Conservation (phyloP, 2,888 invertebrate species). For the Latrodectus hesperus region DNA sequence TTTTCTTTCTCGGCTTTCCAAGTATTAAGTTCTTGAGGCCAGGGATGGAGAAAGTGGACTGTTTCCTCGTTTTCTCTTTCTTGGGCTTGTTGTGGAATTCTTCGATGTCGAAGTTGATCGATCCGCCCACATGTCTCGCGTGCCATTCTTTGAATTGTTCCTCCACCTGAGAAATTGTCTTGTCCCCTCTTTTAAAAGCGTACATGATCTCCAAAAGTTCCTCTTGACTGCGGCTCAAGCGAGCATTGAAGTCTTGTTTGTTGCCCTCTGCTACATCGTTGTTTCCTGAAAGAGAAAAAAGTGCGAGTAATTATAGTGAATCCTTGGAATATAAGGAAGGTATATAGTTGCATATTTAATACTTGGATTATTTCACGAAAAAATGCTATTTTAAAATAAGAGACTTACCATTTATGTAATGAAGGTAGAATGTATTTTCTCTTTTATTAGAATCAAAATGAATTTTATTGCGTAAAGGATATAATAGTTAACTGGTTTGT, state of each 20-base stretch:
- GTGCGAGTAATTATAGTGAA: too few relatives aligned
- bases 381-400: too few relatives aligned
- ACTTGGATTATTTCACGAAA: too few relatives aligned
- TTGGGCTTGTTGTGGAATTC: not conserved
- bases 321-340: too few relatives aligned
- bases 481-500: too few relatives aligned
- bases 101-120: not conserved
- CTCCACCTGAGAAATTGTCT: constrained; percentile 52
- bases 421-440: too few relatives aligned
- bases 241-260: not conserved
- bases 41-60: constrained; percentile 6
- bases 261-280: not conserved
- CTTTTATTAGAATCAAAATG: too few relatives aligned
- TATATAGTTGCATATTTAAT: too few relatives aligned
- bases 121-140: not conserved
- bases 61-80: constrained; percentile 14
- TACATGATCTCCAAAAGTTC: constrained; percentile 44
- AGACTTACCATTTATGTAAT: too few relatives aligned
- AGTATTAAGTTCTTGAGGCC: constrained; percentile 18
- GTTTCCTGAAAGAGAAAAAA: not conserved
- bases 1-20: constrained; percentile 29
- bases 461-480: too few relatives aligned
- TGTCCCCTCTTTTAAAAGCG: constrained; percentile 47
- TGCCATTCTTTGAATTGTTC: constrained; percentile 43
- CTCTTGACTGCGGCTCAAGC: constrained; percentile 45